phyloP scores from a whole-genome alignment of 2,113 vertebrate species.

The Pelecanoides urinatrix region DNA sequence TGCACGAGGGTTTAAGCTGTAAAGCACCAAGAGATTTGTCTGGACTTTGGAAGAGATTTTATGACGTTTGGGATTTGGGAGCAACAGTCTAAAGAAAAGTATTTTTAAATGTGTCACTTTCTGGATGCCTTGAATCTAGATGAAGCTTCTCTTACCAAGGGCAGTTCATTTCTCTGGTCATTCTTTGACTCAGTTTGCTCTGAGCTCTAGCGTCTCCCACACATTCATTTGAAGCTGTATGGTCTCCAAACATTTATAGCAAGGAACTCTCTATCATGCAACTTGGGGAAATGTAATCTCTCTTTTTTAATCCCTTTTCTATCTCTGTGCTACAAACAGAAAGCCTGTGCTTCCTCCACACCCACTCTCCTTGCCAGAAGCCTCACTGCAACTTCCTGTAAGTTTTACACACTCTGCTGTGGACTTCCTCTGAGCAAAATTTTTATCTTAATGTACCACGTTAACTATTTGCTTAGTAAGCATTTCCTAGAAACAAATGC shows the following conservation, averaged over 20 bases:
- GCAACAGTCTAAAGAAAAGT: background rate
- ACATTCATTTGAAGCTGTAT: background rate
- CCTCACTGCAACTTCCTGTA: conserved; percentile 57
- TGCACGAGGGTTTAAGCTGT: background rate
- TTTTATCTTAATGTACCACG: background rate
- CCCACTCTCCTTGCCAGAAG: conserved; percentile 32
- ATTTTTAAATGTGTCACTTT: background rate
- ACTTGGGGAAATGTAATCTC: background rate
- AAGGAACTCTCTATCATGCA: background rate
- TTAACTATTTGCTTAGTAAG: conserved; percentile 39
- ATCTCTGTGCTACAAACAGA: background rate
- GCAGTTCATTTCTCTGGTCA: background rate
- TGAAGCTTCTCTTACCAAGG: background rate
- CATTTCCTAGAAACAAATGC: background rate
- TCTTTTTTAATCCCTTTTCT: background rate
- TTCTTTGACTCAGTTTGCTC: background rate
- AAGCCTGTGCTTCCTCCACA: conserved; percentile 38
- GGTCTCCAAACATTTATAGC: background rate
- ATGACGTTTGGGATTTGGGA: background rate
- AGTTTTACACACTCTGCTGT: background rate
- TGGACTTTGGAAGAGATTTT: conserved; percentile 28
- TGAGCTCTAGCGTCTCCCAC: background rate
- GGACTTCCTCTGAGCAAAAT: conserved; percentile 25
- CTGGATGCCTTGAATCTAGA: background rate
- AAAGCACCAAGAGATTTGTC: conserved; percentile 10